Base-by-base conservation (phyloP, 2,113 vertebrate species). In the Leptocoma aspasia region DNA sequence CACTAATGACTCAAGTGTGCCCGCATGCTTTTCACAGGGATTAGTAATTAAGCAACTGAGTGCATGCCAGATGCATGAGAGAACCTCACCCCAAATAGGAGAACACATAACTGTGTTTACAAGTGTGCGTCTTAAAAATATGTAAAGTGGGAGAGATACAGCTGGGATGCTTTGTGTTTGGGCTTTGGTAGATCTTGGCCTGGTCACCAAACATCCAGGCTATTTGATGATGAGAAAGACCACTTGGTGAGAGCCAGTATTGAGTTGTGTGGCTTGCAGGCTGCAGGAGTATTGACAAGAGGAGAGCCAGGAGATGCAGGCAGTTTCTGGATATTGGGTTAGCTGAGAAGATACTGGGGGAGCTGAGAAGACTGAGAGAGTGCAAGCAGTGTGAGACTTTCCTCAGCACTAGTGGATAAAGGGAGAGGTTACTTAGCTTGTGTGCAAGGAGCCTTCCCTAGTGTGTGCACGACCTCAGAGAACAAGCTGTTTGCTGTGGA, bases 401-500 rank as follows among this genome's bases (percentile, higher is more conserved):
- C 17, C 41, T 75, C 19, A 56, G 37, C 54, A 28, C 10, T 11
- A 17, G 39, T 24, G 65, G 10, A 11, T 49, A 50, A 84, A 82
- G 30, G 17, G 26, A 73, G 17, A 65, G 28, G 17, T 82, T 13
- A 3, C 21, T 83, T 64, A 31, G 7, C 28, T 37, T 0, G 1
- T 69, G 54, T 8, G 10, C 37, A 23, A 28, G 31, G 17, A 73
- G 10, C 52, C 49, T 75, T 37, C 9, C 13, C 10, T n/a, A 3
- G 18, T 14, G 47, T 1, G 0, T 57, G 27, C 27, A 4, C 59
- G 30, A 90, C 24, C 28, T 91, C 1, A 0, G 17, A 77, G 42
- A 66, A 7, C 7, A 66, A 45, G 7, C 12, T 3, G 0, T 66
- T 89, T 73, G 31, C 56, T 78, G 39, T 35, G 73, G 52, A 90